Base-by-base conservation (phyloP, 2,888 invertebrate species). In the Coleophora flavipennella region DNA sequence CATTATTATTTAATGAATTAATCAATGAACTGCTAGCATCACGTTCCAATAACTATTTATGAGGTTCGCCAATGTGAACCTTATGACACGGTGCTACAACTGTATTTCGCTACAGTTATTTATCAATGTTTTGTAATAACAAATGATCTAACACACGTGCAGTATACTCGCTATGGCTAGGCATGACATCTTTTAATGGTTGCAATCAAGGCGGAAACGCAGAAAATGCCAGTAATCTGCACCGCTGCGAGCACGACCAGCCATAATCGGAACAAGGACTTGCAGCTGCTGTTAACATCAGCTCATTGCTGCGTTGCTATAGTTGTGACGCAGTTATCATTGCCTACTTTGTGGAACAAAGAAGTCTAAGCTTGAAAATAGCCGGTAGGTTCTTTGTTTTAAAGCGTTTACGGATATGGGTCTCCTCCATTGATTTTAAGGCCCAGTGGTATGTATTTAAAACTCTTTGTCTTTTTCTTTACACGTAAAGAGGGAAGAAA, bases 251-350 rank as follows among this genome's bases (percentile, higher is more conserved):
- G 78, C 80, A 81, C 83, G 83, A 83, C 67, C 78, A 77, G 53
- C 83, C 81, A 75, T 81, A 83, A 81, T 77, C 76, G 76, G 81
- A 70, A 78, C 80, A 80, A 84, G 84, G 80, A 79, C 79, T 75
- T 54, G 71, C 79, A 80, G 79, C 80, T 81, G 80, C 70, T 70
- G 77, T 75, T 74, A 80, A 80, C 79, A 83, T 76, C 74, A 69
- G 67, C 59, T 68, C 67, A 64, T 67, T 69, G 69, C 68, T 77
- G n/a, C 68, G 74, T 75, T 70, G 74, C 20, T 20, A 6, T n/a
- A n/a, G n/a, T 70, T 74, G 69, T 80, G 78, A 79, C 79, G 80
- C 78, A 72, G 79, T 68, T 66, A 64, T 69, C 69, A 67, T 64
- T 64, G 59, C 65, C 61, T 49, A 59, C 65, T 61, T 49, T 54